phyloP scores from a whole-genome alignment of 2,888 invertebrate species.

The Brenthis ino region DNA sequence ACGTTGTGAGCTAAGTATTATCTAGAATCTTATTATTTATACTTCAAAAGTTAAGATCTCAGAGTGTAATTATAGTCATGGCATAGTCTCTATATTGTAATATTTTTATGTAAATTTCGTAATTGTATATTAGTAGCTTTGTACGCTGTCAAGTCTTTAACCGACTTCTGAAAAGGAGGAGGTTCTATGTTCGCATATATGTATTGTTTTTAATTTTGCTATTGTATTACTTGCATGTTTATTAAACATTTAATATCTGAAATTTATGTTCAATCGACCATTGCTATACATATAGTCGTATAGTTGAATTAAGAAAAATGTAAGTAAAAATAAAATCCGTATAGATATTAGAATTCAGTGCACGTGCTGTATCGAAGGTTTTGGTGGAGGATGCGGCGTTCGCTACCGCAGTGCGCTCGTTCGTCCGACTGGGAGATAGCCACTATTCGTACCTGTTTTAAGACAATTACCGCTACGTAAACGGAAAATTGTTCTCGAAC shows the following conservation, averaged over 20 bases:
- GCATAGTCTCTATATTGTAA: too few relatives aligned
- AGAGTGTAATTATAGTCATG: too few relatives aligned
- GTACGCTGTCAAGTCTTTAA: too few relatives aligned
- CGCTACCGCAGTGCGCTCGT: conserved; percentile 72
- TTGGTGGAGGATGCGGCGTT: conserved; percentile 62
- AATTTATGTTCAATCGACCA: conserved; percentile 45
- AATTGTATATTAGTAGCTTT: too few relatives aligned
- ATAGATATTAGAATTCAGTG: conserved; percentile 73
- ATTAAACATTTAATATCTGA: background rate
- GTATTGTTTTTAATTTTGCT: too few relatives aligned
- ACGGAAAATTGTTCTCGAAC: conserved; percentile 76
- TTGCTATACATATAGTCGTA: conserved; percentile 55
- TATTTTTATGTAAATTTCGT: too few relatives aligned
- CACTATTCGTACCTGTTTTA: conserved; percentile 66
- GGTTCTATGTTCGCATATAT: too few relatives aligned
- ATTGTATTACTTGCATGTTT: too few relatives aligned
- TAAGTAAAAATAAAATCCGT: conserved; percentile 78
- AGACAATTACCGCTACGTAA: conserved; percentile 79
- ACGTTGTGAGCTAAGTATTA: too few relatives aligned
- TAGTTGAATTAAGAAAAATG: conserved; percentile 74
- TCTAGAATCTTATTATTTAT: too few relatives aligned
- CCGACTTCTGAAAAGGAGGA: too few relatives aligned
- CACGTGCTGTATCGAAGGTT: conserved; percentile 76
- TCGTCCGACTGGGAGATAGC: conserved; percentile 56
- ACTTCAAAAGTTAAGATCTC: too few relatives aligned